Evolutionary conservation across 2,888 invertebrate genomes (phyloP), one percentile per base, ranked within the genome.

Genomic region (Drosophila tanythrix): DNA sequence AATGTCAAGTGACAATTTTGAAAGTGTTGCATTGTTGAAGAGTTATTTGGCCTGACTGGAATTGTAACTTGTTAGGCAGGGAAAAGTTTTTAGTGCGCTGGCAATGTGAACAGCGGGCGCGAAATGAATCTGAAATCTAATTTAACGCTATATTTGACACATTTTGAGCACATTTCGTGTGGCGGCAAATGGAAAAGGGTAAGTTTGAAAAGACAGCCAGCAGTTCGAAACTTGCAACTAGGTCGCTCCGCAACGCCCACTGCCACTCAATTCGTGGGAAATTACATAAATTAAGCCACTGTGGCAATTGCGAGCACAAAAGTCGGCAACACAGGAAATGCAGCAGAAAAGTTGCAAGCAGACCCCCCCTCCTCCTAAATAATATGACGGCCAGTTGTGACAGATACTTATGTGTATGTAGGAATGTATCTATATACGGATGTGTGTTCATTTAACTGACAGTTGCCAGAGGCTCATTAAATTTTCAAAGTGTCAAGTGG

Each of bases 81-180:
- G 6, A 71, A 76, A 83, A 73, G 58, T 76, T 77, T 77, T 59
- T 21, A 50, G 70, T 4, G 50, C 57, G 59, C 52, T 50, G 18
- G 33, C 33, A 51, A 62, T 13, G 57, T 36, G 46, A 53, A 55
- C 31, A 29, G 43, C 29, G 40, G 36, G 46, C 27, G 40, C 36
- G 13, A 65, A 59, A 66, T 70, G 59, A 71, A 69, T 68, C 57
- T 76, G 75, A 75, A 87, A 81, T 87, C 89, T 88, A 89, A 88
- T 88, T 88, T 83, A 77, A 81, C 61, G 83, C 85, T 75, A 69
- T 78, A 82, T 88, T 85, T 88, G 88, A 82, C 86, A 88, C 89
- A 85, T 82, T 87, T 84, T 51, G 68, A 52, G 62, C 51, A 53
- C 40, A 60, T 38, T 77, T 72, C 53, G 68, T 73, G 65, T 52